Evolutionary conservation across 2,888 invertebrate species (phyloP), one percentile per base, ranked within the genome.

Genomic region (Amblyteles armatorius): DNA sequence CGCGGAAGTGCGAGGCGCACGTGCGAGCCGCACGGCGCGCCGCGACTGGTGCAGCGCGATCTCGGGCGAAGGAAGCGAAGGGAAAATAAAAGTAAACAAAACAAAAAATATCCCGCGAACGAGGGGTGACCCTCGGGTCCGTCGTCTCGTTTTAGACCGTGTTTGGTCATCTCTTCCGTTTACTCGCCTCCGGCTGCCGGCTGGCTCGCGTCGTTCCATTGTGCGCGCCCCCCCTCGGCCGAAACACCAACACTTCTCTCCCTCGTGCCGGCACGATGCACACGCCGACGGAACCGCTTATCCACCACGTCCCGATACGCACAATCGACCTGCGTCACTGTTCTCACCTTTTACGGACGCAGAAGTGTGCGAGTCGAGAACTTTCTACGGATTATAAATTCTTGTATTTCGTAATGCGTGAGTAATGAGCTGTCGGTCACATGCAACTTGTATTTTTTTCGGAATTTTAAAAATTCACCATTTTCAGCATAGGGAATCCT

Each of bases 61-160:
- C 36, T n/a, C 11, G 36, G 33, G 3, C 36, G 73, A 79, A 72
- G 52, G 60, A 79, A 55, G n/a, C 50, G 78, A 67, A 63, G 74
- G 77, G 63, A 50, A 73, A 71, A 72, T 22, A 74, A 78, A 63
- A 40, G 11, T 36, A n/a, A 55, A 22, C 6, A 55, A 19, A 22
- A 65, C 67, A 79, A 71, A 72, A 52, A 19, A 13, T 44, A 55
- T 9, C 9, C 60, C n/a, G 50, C 0, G 1, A 16, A 26, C 29
- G 26, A 71, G 50, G 48, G 29, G 60, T 48, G 76, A 77, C 29
- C 80, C 80, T 65, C 33, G 44, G 9, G 40, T 67, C 72, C n/a
- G 80, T 44, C 72, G 81, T 85, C 83, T 79, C 79, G 79, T 83
- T 85, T 85, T 86, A 83, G 83, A 85, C 81, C 84, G 79, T 79